Percentiles rank a stretch among this genome's conserved stretches.
Evolutionary conservation across 2,797 vertebrate genomes (phyloP).

Genomic region (Poecilia picta): DNA sequence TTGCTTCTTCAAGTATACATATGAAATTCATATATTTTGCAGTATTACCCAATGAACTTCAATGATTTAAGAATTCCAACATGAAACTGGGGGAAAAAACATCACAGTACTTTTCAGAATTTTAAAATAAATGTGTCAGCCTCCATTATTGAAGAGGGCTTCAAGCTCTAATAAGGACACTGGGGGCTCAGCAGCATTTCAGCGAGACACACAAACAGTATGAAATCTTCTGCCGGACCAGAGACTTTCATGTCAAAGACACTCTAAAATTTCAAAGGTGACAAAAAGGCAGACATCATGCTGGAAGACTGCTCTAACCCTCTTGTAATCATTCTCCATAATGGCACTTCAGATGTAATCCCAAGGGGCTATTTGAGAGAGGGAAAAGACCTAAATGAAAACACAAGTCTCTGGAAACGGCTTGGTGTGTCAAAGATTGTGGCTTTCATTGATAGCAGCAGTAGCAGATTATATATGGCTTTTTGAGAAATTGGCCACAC

Average conservation of each 20-base stretch:
- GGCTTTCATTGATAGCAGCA: constrained; percentile 16
- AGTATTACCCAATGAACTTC: not conserved
- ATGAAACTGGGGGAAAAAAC: constrained; percentile 1
- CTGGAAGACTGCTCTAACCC: constrained; percentile 31
- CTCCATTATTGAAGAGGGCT: constrained; percentile 35
- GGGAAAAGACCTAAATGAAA: constrained; percentile 38
- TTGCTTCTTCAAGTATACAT: not conserved
- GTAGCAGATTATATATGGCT: constrained; percentile 17
- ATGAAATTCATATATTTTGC: not conserved
- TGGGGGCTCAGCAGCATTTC: constrained; percentile 42
- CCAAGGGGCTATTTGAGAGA: constrained; percentile 26
- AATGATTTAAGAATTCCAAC: not conserved
- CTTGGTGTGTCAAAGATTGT: constrained; percentile 16
- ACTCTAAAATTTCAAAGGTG: constrained; percentile 36
- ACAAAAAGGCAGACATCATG: constrained; percentile 26
- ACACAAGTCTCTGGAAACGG: constrained; percentile 15
- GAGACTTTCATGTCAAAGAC: constrained; percentile 41
- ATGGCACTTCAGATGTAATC: constrained; percentile 45
- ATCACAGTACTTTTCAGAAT: constrained; percentile 32
- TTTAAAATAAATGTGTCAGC: constrained; percentile 34
- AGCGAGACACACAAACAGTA: constrained; percentile 27
- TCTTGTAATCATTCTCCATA: constrained; percentile 47
- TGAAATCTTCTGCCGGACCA: constrained; percentile 27
- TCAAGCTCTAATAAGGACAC: constrained; percentile 43
- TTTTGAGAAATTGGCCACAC: constrained; percentile 21